Evolutionary conservation across 2,888 invertebrate species (phyloP).

Genomic region (Schizaphis graminum): DNA sequence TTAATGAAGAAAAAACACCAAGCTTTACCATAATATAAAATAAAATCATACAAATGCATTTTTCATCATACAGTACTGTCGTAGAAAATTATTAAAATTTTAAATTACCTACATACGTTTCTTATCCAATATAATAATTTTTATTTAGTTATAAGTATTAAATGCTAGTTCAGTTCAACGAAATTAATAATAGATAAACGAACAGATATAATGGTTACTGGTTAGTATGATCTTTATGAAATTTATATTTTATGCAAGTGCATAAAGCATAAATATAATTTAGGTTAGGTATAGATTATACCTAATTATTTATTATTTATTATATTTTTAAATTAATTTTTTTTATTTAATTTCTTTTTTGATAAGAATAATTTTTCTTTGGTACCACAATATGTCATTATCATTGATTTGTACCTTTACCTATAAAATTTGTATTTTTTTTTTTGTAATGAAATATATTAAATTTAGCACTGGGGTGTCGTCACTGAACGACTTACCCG

Average conservation of each 20-base stretch:
- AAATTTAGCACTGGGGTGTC: too few species aligned
- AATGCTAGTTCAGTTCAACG: not conserved
- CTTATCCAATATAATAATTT: not conserved
- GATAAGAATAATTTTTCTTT: not conserved
- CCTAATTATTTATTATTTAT: too few species aligned
- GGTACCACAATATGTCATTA: too few species aligned
- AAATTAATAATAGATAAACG: not conserved
- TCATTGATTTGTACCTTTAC: not conserved
- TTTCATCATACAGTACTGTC: not conserved
- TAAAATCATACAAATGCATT: not conserved
- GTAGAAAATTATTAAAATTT: not conserved
- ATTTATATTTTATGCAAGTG: not conserved
- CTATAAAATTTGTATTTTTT: not conserved
- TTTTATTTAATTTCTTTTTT: not conserved
- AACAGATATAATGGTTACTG: not conserved
- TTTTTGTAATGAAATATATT: not conserved
- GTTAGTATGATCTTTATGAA: not conserved
- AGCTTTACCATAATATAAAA: not conserved
- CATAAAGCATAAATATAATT: not conserved
- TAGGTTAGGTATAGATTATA: not conserved
- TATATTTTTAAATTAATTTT: too few species aligned
- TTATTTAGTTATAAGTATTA: not conserved
- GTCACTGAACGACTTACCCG: too few species aligned
- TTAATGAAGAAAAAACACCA: constrained; percentile 10
- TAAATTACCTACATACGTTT: not conserved